These are phyloP conservation scores for Petaurus breviceps DNA, from an alignment of 2,113 vertebrate species.

Conservation along the genomic window DNA sequence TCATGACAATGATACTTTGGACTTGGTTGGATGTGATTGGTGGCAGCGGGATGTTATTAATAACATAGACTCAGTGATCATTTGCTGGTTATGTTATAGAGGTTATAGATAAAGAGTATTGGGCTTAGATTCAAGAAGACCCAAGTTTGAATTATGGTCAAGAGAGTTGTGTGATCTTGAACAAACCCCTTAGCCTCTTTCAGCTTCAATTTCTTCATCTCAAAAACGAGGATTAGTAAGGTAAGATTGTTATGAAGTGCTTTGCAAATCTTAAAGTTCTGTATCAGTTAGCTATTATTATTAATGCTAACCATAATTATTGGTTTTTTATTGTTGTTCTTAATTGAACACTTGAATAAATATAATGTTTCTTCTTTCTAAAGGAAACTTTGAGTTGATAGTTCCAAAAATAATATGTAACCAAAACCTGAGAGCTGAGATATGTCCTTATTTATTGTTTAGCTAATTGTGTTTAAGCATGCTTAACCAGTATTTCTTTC, in stretches of 20 bases:
- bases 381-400: background rate
- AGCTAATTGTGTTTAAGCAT: background rate
- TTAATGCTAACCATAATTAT: background rate
- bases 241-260: background rate
- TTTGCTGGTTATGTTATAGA: background rate
- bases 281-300: background rate
- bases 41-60: no score
- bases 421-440: background rate
- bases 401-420: background rate
- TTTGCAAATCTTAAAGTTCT: background rate
- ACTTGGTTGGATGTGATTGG: background rate
- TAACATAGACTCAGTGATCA: background rate
- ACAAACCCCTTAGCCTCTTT: background rate
- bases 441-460: background rate
- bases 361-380: background rate
- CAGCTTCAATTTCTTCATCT: background rate
- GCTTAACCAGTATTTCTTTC: background rate
- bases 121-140: background rate
- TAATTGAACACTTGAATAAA: background rate
- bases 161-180: background rate
- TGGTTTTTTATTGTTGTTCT: background rate
- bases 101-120: background rate
- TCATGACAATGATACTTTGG: background rate
- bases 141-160: background rate
- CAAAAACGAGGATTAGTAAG: background rate